Evolutionary conservation across 2,888 invertebrate genomes (phyloP).

Genomic region (Gastracanthus pulcherrimus): DNA sequence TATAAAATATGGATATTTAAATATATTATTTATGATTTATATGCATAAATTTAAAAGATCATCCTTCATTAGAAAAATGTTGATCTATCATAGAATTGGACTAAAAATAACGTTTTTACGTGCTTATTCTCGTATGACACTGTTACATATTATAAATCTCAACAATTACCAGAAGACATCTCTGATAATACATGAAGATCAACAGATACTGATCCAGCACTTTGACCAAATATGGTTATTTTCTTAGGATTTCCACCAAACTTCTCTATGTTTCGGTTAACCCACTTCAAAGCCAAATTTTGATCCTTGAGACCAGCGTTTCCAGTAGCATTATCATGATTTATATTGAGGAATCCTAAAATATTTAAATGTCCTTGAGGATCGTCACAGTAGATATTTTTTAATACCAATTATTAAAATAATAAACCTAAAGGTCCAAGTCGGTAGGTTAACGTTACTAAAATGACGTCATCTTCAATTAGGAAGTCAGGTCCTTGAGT

Average conservation of each 20-base stretch:
- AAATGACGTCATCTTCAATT: constrained; percentile 55
- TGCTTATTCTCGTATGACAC: not conserved
- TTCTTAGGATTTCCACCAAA: constrained; percentile 29
- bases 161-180: constrained; percentile 53
- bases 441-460: constrained; percentile 56
- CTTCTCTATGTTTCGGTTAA: constrained; percentile 76
- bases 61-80: not conserved
- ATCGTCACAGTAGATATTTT: not conserved
- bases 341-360: constrained; percentile 58
- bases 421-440: constrained; percentile 52
- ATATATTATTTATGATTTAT: not conserved
- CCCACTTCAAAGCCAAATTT: constrained; percentile 79
- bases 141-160: not conserved
- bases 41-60: not conserved
- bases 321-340: constrained; percentile 59
- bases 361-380: not conserved
- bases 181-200: constrained; percentile 57
- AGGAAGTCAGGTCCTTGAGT: constrained; percentile 57
- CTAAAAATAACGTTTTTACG: not conserved
- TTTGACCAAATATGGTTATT: constrained; percentile 78
- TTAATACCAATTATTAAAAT: not conserved
- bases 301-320: constrained; percentile 75
- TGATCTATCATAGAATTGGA: not conserved
- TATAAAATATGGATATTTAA: not conserved
- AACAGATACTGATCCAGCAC: constrained; percentile 77